Conservation (phyloP, 2,797 vertebrate genomes). For the Acridotheres tristis region DNA sequence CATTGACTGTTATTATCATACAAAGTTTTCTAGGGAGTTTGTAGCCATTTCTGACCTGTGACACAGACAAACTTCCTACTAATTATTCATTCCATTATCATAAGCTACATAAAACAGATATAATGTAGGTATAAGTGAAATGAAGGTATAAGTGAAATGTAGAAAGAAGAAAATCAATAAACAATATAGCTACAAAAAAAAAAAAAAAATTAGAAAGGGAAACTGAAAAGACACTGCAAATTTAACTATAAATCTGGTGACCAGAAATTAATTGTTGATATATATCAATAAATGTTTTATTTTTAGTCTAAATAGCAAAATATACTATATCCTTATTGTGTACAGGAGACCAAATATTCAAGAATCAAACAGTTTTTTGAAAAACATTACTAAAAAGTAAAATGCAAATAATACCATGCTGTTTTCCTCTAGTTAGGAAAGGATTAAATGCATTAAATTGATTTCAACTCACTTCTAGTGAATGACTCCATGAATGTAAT, state of each 20-base stretch:
- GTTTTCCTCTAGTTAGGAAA: background rate
- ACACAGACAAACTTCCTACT: background rate
- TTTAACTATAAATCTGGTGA: background rate
- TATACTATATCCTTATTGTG: accelerated
- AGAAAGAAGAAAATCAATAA: background rate
- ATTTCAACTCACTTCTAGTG: background rate
- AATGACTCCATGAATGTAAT: background rate
- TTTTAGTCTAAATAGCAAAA: background rate
- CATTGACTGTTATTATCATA: background rate
- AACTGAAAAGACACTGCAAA: background rate
- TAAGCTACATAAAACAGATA: background rate
- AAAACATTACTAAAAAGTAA: background rate
- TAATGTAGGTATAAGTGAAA: background rate
- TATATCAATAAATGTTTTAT: background rate
- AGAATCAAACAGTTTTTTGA: background rate
- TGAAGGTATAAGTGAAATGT: background rate
- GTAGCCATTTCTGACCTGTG: background rate
- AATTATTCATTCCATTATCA: background rate
- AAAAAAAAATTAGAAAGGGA: background rate
- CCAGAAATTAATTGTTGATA: background rate
- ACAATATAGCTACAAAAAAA: background rate
- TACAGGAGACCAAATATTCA: background rate
- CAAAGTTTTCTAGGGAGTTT: background rate
- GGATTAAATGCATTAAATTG: background rate
- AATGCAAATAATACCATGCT: background rate